Percentiles rank a stretch among this genome's conserved stretches.
These are phyloP conservation scores for Selene dorsalis DNA, from an alignment of 2,797 vertebrate species.

Conservation along the genomic window DNA sequence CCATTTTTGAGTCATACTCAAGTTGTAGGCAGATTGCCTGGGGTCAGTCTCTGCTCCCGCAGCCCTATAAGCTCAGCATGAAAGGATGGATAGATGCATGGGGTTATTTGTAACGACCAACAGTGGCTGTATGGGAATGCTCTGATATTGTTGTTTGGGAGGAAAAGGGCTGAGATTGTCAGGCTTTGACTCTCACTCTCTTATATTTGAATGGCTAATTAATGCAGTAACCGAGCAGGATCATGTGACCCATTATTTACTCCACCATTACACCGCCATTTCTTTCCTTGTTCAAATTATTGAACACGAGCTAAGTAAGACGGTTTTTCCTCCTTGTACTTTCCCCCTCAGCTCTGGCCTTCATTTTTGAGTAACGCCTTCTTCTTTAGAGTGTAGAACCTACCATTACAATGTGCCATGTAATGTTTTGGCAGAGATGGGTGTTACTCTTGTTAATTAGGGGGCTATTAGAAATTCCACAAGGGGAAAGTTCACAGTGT, in stretches of 20 bases:
- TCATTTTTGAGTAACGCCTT: conserved; percentile 31
- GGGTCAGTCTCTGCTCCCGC: conserved; percentile 50
- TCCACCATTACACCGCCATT: conserved; percentile 21
- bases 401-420: conserved; percentile 60
- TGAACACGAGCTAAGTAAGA: neutral
- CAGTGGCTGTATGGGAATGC: conserved; percentile 31
- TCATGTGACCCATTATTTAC: conserved; percentile 12
- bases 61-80: conserved; percentile 34
- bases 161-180: conserved; percentile 19
- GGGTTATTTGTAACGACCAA: conserved; percentile 38
- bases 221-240: conserved; percentile 9
- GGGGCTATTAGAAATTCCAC: conserved; percentile 74
- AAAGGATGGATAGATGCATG: conserved; percentile 27
- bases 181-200: conserved; percentile 4
- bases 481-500: conserved; percentile 69
- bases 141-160: conserved; percentile 8
- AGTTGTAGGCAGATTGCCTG: conserved; percentile 43
- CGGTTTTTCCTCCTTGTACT: neutral
- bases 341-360: conserved; percentile 9
- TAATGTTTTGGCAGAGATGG: conserved; percentile 69
- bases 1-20: conserved; percentile 59
- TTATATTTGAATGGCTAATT: conserved; percentile 19
- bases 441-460: conserved; percentile 70
- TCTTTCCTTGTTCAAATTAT: conserved; percentile 32
- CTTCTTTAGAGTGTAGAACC: conserved; percentile 24